Evolutionary conservation across 2,797 vertebrate species (phyloP).

Genomic region (Pseudotriccus pelzelni): DNA sequence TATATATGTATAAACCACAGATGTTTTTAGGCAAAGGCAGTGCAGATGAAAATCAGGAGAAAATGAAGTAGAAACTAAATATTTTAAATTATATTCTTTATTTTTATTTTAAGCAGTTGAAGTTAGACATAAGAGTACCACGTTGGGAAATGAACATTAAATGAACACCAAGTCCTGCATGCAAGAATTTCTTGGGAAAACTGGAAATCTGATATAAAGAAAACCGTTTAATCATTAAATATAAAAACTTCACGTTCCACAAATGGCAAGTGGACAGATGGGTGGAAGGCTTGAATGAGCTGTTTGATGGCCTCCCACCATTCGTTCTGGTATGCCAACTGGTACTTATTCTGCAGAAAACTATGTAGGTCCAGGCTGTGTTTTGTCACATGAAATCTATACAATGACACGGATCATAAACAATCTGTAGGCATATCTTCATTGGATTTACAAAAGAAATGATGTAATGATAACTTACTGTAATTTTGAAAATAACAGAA

Average conservation of each 20-base stretch:
- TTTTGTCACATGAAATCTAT: constrained; percentile 43
- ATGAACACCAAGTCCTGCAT: not conserved
- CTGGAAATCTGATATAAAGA: not conserved
- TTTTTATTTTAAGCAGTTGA: not conserved
- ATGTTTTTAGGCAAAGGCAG: not conserved
- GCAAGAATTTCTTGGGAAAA: not conserved
- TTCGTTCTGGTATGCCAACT: constrained; percentile 22
- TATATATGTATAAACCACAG: not conserved
- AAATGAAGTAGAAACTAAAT: not conserved
- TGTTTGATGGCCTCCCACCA: constrained; percentile 24
- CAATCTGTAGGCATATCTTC: not conserved
- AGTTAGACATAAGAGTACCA: not conserved
- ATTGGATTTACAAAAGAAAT: not conserved
- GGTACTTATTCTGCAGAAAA: constrained; percentile 32
- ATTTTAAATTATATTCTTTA: not conserved
- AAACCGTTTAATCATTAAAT: not conserved
- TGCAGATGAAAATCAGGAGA: not conserved
- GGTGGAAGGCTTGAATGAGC: not conserved
- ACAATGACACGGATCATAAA: not conserved
- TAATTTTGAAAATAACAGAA: constrained; percentile 13
- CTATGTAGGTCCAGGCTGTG: not conserved
- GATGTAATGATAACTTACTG: not conserved
- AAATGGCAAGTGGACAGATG: constrained; percentile 30
- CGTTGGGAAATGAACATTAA: not conserved
- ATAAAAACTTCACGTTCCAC: not conserved